Evolutionary conservation across 2,797 vertebrate species (phyloP), one percentile per base, ranked within the genome.

Genomic region (Tapirus indicus): DNA sequence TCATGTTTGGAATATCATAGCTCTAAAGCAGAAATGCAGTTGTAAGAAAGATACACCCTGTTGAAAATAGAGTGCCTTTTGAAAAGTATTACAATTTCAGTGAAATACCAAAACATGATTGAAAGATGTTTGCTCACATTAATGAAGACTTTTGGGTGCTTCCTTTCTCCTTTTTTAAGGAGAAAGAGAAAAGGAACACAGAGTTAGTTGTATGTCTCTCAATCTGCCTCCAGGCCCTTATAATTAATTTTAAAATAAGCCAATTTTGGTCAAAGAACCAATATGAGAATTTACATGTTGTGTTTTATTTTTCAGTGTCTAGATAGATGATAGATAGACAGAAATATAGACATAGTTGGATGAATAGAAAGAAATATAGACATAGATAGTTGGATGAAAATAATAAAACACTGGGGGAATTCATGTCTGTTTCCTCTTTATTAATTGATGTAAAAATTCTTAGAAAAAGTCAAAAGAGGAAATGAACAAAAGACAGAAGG

Each of bases 21-120:
- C 38, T 77, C 47, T 82, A 41, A 91, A 93, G 62, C 4, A 83
- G 7, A 96, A 94, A 95, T 75, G 69, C n/a, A 47, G 25, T 20
- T 47, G 2, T 62, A 41, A 91, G 23, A 69, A 88, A n/a, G 25
- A n/a, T 38, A 35, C 14, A 79, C 1, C 2, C 6, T 41, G 0
- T 60, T 88, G n/a, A 89, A 77, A 84, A 92, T 35, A 52, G 0
- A 75, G 3, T 78, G 1, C 27, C 9, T 56, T 72, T 71, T 79
- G 52, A 75, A 88, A 90, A 79, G 7, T 52, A 18, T n/a, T 75
- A 9, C 68, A 75, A 77, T 8, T 68, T 74, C 3, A 74, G 38
- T 66, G n/a, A 87, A 68, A 86, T 12, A 4, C 11, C 32, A 71
- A 82, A 47, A 38, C 75, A 64, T 38, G 25, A 58, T 14, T 71